Conservation (phyloP, 2,113 vertebrate genomes). For the Podarcis muralis region DNA sequence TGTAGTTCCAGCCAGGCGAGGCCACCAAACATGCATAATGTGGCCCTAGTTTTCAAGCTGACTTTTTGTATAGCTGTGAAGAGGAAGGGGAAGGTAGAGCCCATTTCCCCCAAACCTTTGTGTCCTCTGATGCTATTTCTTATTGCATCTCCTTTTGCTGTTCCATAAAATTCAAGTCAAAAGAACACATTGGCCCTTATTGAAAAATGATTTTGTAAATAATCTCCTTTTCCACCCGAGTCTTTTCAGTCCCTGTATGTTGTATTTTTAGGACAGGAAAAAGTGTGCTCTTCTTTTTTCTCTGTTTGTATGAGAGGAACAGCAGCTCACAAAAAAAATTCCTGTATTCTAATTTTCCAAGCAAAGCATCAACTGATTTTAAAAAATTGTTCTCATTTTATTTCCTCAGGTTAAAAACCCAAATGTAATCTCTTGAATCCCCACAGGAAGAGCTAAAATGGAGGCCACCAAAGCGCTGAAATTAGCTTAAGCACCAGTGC, state of each 20-base stretch:
- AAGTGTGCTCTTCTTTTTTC: neutral
- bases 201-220: neutral
- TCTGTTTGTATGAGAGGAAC: neutral
- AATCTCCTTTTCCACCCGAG: neutral
- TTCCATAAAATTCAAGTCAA: neutral
- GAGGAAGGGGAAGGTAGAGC: neutral
- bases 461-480: neutral
- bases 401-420: neutral
- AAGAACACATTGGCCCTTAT: neutral
- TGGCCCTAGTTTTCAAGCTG: neutral
- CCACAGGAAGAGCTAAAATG: conserved; percentile 18
- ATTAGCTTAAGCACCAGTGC: conserved; percentile 2
- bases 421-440: neutral
- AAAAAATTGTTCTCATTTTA: neutral
- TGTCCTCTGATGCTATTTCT: neutral
- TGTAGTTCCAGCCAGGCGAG: neutral
- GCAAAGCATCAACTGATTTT: neutral
- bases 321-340: neutral
- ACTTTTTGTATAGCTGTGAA: neutral
- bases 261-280: neutral
- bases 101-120: neutral
- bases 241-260: neutral
- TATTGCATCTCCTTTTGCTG: neutral
- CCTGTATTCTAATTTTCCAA: neutral
- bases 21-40: neutral